Conservation (phyloP, 2,888 invertebrate genomes). For the Machimus rusticus region DNA sequence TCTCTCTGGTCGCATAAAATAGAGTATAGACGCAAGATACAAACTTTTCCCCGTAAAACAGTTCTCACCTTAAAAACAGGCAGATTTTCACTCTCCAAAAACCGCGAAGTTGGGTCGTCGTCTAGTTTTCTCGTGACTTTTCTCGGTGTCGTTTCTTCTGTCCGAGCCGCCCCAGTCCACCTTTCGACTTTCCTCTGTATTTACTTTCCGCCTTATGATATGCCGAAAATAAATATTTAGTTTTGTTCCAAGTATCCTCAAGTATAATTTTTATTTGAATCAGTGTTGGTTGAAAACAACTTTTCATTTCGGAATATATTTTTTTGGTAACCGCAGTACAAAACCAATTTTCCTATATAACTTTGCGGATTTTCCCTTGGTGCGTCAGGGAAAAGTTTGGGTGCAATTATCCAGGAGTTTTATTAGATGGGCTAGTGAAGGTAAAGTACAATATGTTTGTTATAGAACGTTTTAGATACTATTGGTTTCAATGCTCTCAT, state of each 20-base stretch:
- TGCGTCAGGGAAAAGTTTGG: not conserved
- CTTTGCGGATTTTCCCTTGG: not conserved
- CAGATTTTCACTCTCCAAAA: not conserved
- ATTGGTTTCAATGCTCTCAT: not conserved
- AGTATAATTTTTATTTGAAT: not conserved
- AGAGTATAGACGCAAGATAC: not conserved
- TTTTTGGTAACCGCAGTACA: not conserved
- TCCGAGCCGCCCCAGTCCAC: not conserved
- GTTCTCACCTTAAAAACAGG: not conserved
- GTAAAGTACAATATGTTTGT: not conserved
- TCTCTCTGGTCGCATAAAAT: not conserved
- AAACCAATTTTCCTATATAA: not conserved
- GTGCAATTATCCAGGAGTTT: not conserved
- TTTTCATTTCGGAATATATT: not conserved
- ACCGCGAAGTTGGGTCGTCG: not conserved
- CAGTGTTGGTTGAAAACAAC: not conserved
- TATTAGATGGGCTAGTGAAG: not conserved
- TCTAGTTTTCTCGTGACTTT: not conserved
- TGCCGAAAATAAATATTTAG: not conserved
- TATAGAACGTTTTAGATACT: not conserved
- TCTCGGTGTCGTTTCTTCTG: not conserved
- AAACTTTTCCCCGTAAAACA: not conserved
- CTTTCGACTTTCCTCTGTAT: not conserved
- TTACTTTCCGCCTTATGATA: not conserved
- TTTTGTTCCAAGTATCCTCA: not conserved